Conservation (phyloP, 2,888 invertebrate genomes). For the Gymnocheta viridis region DNA sequence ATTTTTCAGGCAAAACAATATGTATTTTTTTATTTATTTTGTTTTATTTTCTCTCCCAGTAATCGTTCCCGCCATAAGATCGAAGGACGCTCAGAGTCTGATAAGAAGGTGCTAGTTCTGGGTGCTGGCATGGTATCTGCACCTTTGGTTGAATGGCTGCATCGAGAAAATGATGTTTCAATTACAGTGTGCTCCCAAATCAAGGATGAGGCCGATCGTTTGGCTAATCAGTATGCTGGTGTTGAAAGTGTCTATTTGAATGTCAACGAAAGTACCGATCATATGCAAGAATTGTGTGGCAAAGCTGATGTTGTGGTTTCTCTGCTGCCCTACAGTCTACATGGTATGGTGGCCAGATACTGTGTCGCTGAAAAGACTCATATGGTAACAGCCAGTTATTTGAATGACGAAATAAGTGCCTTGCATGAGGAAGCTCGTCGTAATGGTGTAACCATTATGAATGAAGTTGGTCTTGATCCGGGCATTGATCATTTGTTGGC, state of each 20-base stretch:
- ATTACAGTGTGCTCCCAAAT: constrained; percentile 94
- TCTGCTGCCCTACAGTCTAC: constrained; percentile 94
- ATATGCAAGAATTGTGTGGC: constrained; percentile 87
- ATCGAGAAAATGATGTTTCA: constrained; percentile 90
- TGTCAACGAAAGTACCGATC: constrained; percentile 88
- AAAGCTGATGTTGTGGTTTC: constrained; percentile 91
- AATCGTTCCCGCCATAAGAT: constrained; percentile 88
- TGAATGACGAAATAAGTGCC: constrained; percentile 91
- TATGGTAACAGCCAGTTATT: constrained; percentile 98
- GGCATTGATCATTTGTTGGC: constrained; percentile 99
- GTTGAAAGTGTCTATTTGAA: constrained; percentile 92
- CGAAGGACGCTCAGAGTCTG: constrained; percentile 84
- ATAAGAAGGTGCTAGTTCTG: constrained; percentile 91
- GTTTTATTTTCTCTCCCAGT: constrained; percentile 81
- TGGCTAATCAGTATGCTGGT: constrained; percentile 90
- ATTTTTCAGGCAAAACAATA: no score
- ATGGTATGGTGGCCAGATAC: constrained; percentile 91
- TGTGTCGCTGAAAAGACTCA: constrained; percentile 94
- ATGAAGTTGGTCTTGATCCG: constrained; percentile 98
- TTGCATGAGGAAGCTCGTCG: constrained; percentile 92
- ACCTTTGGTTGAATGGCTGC: constrained; percentile 96
- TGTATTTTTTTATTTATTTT: not conserved
- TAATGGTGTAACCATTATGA: constrained; percentile 95
- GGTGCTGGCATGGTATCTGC: constrained; percentile 98
- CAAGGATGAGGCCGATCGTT: constrained; percentile 93